phyloP scores from a whole-genome alignment of 2,888 invertebrate species.

The Dicroscelio sp. region DNA sequence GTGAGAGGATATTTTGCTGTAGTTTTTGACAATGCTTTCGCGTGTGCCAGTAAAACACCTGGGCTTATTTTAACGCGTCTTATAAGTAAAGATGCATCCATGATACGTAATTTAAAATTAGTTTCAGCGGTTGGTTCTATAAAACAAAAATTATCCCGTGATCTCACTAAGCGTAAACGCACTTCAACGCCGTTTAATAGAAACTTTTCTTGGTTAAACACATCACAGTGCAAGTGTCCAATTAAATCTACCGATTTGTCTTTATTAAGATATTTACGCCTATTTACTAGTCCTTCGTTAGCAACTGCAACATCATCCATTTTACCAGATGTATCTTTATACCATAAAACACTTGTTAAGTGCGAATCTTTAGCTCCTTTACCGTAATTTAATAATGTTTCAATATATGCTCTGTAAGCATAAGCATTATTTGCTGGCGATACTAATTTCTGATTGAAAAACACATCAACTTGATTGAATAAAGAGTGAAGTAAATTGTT shows the following conservation, averaged over 20 bases:
- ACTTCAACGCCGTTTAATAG: slow-evolving; percentile 65
- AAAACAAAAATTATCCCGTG: slow-evolving; percentile 77
- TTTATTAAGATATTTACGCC: neutral
- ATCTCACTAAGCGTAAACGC: slow-evolving; percentile 16
- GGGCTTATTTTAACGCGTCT: slow-evolving; percentile 83
- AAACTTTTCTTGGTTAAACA: slow-evolving; percentile 83
- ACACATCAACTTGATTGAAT: slow-evolving; percentile 78
- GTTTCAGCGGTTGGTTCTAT: slow-evolving; percentile 38
- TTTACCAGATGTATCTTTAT: slow-evolving; percentile 36
- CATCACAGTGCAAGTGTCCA: slow-evolving; percentile 78
- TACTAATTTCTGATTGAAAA: slow-evolving; percentile 84
- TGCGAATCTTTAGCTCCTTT: slow-evolving; percentile 75
- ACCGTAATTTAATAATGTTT: slow-evolving; percentile 81
- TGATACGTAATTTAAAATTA: slow-evolving; percentile 32
- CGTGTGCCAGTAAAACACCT: slow-evolving; percentile 83
- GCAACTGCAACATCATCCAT: neutral
- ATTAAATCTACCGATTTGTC: neutral
- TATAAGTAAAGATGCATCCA: slow-evolving; percentile 78
- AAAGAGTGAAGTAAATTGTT: neutral
- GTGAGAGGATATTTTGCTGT: slow-evolving; percentile 68
- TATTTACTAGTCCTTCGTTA: neutral
- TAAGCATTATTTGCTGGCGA: slow-evolving; percentile 83
- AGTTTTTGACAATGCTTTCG: slow-evolving; percentile 72
- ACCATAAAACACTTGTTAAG: slow-evolving; percentile 65
- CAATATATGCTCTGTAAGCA: slow-evolving; percentile 84